phyloP scores from a whole-genome alignment of 2,113 vertebrate species.

The Ageneiosus marmoratus region DNA sequence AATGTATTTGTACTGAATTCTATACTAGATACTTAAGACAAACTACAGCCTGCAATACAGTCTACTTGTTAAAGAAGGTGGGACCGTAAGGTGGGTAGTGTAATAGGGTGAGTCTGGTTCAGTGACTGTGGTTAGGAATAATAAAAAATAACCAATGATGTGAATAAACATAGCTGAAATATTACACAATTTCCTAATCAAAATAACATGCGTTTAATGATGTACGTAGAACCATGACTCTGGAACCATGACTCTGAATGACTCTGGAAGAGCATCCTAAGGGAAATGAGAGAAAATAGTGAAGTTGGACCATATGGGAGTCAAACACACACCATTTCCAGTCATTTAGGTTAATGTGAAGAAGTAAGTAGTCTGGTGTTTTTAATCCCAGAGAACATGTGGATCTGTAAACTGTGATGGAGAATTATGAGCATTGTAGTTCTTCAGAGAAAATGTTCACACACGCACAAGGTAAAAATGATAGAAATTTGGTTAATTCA shows the following conservation, averaged over 20 bases:
- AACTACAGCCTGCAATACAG: neutral
- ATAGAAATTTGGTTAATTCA: too few species aligned
- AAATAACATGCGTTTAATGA: neutral
- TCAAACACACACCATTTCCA: neutral
- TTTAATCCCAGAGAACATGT: neutral
- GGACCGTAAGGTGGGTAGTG: neutral
- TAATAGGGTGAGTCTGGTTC: neutral
- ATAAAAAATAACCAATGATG: neutral
- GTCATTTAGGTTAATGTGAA: neutral
- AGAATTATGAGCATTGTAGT: too few species aligned
- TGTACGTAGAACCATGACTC: neutral
- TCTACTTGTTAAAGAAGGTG: neutral
- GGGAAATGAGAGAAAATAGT: too few species aligned
- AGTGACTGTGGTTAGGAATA: neutral
- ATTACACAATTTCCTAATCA: neutral
- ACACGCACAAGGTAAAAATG: too few species aligned
- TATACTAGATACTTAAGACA: neutral
- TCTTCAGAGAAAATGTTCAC: too few species aligned
- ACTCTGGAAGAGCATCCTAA: too few species aligned
- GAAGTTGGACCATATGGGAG: too few species aligned
- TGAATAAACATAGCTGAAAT: neutral
- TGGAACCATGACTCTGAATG: neutral
- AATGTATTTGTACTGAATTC: neutral
- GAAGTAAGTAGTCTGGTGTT: neutral
- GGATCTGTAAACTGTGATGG: neutral